Evolutionary conservation across 2,888 invertebrate genomes (phyloP).

Genomic region (Temnothorax unifasciatus): DNA sequence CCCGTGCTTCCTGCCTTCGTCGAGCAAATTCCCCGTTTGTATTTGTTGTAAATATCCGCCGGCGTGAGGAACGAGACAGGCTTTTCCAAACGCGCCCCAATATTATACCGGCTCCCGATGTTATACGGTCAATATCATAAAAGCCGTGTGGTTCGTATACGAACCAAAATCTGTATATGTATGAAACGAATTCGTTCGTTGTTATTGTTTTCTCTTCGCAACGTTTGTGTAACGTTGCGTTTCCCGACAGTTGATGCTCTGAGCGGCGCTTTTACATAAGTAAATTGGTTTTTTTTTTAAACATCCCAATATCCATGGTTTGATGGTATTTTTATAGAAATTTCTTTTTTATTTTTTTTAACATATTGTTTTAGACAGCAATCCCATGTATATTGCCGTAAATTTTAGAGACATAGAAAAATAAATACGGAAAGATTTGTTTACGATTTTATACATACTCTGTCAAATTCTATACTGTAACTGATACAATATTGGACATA

Average conservation of each 20-base stretch:
- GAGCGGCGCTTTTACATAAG: not conserved
- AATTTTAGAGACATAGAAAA: not conserved
- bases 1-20: not conserved
- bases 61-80: not conserved
- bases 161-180: not conserved
- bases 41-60: conserved; percentile 17
- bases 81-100: not conserved
- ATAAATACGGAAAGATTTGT: not conserved
- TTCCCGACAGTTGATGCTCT: not conserved
- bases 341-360: conserved; percentile 1
- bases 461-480: too few species aligned
- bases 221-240: not conserved
- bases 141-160: not conserved
- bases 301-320: not conserved
- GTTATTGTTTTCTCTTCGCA: conserved; percentile 8
- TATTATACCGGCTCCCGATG: not conserved
- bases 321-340: not conserved
- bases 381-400: not conserved
- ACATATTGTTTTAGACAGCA: not conserved
- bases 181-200: not conserved
- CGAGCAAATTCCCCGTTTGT: conserved; percentile 1
- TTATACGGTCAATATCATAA: not conserved
- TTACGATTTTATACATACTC: not conserved
- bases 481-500: too few species aligned
- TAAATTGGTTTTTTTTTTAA: not conserved